Evolutionary conservation across 2,797 vertebrate species (phyloP).

Genomic region (Vireo griseus): DNA sequence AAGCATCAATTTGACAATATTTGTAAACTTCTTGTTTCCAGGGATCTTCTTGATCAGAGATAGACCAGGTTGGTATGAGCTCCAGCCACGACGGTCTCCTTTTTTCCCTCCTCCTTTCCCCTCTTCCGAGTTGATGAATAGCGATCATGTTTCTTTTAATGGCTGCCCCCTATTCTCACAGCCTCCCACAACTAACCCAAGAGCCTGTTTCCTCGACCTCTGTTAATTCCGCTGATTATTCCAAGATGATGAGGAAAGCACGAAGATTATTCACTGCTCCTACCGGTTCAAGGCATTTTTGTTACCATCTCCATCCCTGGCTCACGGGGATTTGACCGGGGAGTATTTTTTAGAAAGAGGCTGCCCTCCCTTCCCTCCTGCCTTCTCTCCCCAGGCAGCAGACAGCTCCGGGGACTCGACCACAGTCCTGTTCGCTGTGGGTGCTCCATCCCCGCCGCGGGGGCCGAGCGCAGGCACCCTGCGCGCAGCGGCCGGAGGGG

Average conservation of each 20-base stretch:
- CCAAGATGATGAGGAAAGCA: slow-evolving; percentile 83
- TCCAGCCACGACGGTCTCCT: slow-evolving; percentile 67
- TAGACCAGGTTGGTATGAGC: slow-evolving; percentile 68
- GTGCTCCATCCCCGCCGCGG: not conserved
- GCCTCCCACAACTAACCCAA: slow-evolving; percentile 87
- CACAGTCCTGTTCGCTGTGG: fast-evolving
- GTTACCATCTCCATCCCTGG: not conserved
- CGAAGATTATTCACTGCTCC: slow-evolving; percentile 27
- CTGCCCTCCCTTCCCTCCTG: not conserved
- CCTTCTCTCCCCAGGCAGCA: not conserved
- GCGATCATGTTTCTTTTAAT: slow-evolving; percentile 90
- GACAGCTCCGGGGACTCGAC: not conserved
- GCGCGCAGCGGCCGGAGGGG: not conserved
- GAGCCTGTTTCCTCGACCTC: slow-evolving; percentile 85
- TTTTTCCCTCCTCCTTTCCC: not conserved
- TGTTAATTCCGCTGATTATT: slow-evolving; percentile 92
- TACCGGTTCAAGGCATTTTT: slow-evolving; percentile 26
- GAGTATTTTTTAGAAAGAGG: not conserved
- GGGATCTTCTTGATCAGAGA: slow-evolving; percentile 84
- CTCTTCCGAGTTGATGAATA: slow-evolving; percentile 84
- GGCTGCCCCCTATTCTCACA: slow-evolving; percentile 89
- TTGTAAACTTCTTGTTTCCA: slow-evolving; percentile 88
- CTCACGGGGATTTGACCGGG: not conserved
- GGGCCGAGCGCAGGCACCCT: not conserved
- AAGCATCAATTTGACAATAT: slow-evolving; percentile 83